Conservation (phyloP, 2,888 invertebrate species). For the Drosophila mercatorum region DNA sequence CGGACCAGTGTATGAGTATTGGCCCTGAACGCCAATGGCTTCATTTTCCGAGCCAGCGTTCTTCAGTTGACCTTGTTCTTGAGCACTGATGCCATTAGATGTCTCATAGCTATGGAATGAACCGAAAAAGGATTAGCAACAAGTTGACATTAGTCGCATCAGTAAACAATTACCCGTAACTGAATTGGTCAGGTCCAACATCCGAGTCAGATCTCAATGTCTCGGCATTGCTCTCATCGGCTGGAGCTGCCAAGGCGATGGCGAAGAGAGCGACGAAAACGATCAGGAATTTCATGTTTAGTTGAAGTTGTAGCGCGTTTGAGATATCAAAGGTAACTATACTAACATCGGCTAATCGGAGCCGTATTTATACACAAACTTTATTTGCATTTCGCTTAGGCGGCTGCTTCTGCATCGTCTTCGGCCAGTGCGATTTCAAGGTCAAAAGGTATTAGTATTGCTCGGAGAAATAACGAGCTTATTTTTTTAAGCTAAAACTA, state of each 20-base stretch:
- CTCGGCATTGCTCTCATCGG: not conserved
- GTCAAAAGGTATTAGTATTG: constrained; percentile 12
- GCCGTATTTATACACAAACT: constrained; percentile 29
- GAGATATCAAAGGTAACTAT: constrained; percentile 42
- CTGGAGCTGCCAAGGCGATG: constrained; percentile 58
- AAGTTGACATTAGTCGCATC: no score
- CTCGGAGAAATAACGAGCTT: constrained; percentile 10
- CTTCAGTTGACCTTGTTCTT: constrained; percentile 62
- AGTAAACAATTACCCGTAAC: constrained; percentile 41
- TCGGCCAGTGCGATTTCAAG: constrained; percentile 9
- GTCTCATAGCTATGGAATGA: constrained; percentile 46
- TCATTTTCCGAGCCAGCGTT: constrained; percentile 63
- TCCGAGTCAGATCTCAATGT: constrained; percentile 1
- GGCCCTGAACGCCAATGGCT: constrained; percentile 68
- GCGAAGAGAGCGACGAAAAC: constrained; percentile 71
- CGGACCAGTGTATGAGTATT: constrained; percentile 59
- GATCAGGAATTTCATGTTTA: constrained; percentile 67
- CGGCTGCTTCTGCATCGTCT: no score
- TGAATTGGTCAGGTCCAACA: constrained; percentile 84
- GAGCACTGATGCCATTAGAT: constrained; percentile 65
- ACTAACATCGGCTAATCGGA: not conserved
- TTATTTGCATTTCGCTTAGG: no score
- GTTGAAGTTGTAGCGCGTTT: constrained; percentile 32
- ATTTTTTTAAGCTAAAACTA: not conserved
- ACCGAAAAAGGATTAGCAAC: constrained; percentile 17